A percentile compares a stretch with the other conserved stretches of the same genome.
Evolutionary conservation across 2,888 invertebrate species (phyloP).

Genomic region (Subacronicta megacephala): DNA sequence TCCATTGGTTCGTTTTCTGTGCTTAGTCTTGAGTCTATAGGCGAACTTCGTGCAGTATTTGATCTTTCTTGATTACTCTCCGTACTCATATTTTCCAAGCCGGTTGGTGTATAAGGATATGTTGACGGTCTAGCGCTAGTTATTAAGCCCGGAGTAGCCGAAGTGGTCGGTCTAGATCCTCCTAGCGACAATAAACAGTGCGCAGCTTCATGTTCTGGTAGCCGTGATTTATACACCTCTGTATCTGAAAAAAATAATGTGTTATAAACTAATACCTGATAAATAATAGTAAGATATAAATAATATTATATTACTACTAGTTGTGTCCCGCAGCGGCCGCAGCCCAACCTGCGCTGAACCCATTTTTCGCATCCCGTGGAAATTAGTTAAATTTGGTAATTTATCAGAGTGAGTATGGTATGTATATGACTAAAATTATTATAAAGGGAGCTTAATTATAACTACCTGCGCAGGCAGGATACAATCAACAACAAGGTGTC

Average conservation of each 20-base stretch:
- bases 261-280: too few relatives aligned
- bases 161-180: constrained; percentile 87
- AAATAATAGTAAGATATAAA: too few relatives aligned
- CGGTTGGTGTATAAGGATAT: constrained; percentile 91
- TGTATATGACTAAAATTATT: too few relatives aligned
- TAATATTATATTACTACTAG: background rate
- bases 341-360: too few relatives aligned
- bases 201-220: constrained; percentile 96
- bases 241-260: constrained; percentile 84
- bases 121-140: constrained; percentile 91
- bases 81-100: constrained; percentile 67
- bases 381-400: too few relatives aligned
- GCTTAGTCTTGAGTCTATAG: constrained; percentile 72
- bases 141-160: constrained; percentile 87
- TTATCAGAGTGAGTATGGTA: too few relatives aligned
- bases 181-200: constrained; percentile 94
- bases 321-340: too few relatives aligned
- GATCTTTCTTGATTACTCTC: constrained; percentile 75
- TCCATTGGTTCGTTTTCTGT: constrained; percentile 89
- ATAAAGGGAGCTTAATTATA: too few relatives aligned
- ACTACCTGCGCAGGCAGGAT: too few relatives aligned
- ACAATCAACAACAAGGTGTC: too few relatives aligned
- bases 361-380: too few relatives aligned
- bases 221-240: constrained; percentile 92
- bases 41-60: constrained; percentile 63